Base-by-base conservation (phyloP, 2,113 vertebrate genomes). In the Diadophis punctatus region DNA sequence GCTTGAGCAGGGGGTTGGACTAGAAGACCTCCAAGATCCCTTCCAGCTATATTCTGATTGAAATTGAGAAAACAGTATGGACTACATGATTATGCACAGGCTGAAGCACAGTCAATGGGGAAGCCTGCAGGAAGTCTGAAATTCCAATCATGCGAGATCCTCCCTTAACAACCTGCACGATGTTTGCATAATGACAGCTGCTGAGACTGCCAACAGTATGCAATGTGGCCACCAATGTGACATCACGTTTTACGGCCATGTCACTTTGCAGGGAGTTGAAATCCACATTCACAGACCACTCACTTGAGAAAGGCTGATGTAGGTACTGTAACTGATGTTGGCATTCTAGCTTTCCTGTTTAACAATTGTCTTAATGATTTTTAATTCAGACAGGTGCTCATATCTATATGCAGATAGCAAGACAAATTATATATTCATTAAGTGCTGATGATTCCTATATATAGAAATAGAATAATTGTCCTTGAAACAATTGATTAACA, bases 401-500 rank as follows among this genome's bases (percentile, higher is more conserved):
- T 96, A 22, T 95, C 94, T 95, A 91, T 93, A 90, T 93, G 94
- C 94, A 94, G 92, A 96, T 95, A 95, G 95, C 94, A 96, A 95
- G 89, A 96, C 94, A 90, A n/a, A 95, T 96, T 96, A 96, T 93
- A 96, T 96, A 96, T 96, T 96, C 96, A 97, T 95, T 94, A 96
- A 94, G 92, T 95, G 94, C 89, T 96, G 96, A 96, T 94, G 95
- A 96, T 93, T 87, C 93, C 96, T 94, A 96, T 96, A 96, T 96
- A 96, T 96, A 96, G 95, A 94, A 96, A 94, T 91, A 87, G 93
- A 94, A 56, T 96, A 97, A 96, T 97, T 97, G 95, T 91, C 95
- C 91, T 96, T 95, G 94, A 91, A 92, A 94, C 91, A 92, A 91
- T 55, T 60, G 53, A 92, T 90, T 92, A 60, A 51, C 58, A 92